These are phyloP conservation scores for Agrotis exclamationis DNA, from an alignment of 2,888 invertebrate genomes.

Conservation along the genomic window DNA sequence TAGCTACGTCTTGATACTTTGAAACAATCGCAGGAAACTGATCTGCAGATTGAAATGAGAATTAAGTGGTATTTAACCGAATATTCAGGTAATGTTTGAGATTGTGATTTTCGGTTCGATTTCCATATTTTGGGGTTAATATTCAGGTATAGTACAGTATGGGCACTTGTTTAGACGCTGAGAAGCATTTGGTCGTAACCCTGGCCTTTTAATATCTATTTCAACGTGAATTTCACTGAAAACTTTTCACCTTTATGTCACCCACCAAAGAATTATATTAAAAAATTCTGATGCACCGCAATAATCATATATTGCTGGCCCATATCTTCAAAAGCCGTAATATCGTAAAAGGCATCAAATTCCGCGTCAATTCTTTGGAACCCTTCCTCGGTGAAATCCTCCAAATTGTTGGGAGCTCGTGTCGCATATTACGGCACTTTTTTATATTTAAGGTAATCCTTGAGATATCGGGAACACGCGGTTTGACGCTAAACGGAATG, in stretches of 20 bases:
- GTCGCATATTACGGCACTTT: conserved; percentile 48
- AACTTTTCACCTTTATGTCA: background rate
- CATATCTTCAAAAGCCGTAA: conserved; percentile 24
- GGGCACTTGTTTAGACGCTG: too few relatives aligned
- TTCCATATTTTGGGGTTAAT: too few relatives aligned
- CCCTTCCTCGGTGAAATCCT: conserved; percentile 35
- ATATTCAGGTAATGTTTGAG: too few relatives aligned
- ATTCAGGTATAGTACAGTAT: too few relatives aligned
- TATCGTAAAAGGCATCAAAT: conserved; percentile 57
- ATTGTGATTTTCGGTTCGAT: too few relatives aligned
- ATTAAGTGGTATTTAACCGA: background rate
- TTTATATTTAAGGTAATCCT: conserved; percentile 61
- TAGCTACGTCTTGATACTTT: background rate
- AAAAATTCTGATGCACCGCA: conserved; percentile 32
- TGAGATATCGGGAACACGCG: conserved; percentile 40
- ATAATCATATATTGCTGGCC: conserved; percentile 24
- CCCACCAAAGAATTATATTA: conserved; percentile 24
- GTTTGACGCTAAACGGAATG: conserved; percentile 14
- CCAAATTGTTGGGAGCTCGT: conserved; percentile 34
- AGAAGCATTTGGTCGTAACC: too few relatives aligned
- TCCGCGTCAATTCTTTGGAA: conserved; percentile 34
- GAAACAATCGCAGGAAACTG: conserved; percentile 9
- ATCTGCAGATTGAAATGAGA: background rate
- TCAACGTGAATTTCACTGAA: too few relatives aligned
- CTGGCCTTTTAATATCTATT: too few relatives aligned